Base-by-base conservation (phyloP, 2,113 vertebrate genomes). In the Ascaphus truei region DNA sequence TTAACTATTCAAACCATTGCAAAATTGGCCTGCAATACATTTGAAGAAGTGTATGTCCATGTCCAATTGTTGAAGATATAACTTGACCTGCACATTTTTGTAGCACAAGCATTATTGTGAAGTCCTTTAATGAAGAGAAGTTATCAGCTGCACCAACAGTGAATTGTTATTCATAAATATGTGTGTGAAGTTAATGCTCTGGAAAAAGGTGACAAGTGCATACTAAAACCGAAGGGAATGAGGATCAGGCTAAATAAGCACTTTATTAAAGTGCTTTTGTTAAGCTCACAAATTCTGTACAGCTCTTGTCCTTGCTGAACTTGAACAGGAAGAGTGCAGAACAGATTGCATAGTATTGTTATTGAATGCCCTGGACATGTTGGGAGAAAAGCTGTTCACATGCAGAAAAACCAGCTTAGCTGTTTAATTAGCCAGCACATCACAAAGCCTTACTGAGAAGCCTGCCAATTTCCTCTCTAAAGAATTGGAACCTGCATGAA, bases 341-440 rank as follows among this genome's bases (percentile, higher is more conserved):
- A 68, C 53, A 58, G 65, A 48, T 57, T 37, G 43, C 55, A 59
- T 37, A 68, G 26, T 47, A 37, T 34, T 59, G 53, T 58, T 30
- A 68, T 58, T 59, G 53, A 57, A 59, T 59, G 53, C 41, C 55
- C 55, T 25, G 53, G 65, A 55, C 53, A 68, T 29, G 55, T 57
- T 68, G 55, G 53, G 41, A 50, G 53, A 30, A 64, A 64, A 51
- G 62, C 62, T 52, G 62, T 37, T 59, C 30, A 16, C 27, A 10
- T 29, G 22, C 34, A 25, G 10, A 16, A 20, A 39, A 53, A 55
- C 8, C 53, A 20, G 65, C 43, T 47, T 58, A 48, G 55, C 56
- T 47, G 52, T 45, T 68, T 68, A 68, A 68, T 68, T 68, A 68
- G 64, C 52, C 64, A 57, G 52, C 37, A 30, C 34, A 53, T 55